Percentiles rank a stretch among this genome's conserved stretches.
These are phyloP conservation scores for Calidris pugnax DNA, from an alignment of 2,113 vertebrate genomes.

Conservation along the genomic window DNA sequence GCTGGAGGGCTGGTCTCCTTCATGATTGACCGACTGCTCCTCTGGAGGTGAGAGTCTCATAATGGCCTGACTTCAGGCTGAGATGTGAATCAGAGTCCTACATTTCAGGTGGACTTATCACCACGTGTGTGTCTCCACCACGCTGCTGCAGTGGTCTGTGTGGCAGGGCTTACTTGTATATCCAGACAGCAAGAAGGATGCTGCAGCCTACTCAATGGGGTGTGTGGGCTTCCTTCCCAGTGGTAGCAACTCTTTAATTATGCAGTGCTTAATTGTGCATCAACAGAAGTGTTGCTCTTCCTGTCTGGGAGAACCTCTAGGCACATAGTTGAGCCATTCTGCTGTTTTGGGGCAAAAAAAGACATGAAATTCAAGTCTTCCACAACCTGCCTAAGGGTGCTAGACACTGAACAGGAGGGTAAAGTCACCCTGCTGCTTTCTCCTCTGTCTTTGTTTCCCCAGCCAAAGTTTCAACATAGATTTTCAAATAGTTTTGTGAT, in stretches of 20 bases:
- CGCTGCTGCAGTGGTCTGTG: fast-evolving
- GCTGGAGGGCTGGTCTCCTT: neutral
- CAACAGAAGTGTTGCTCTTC: neutral
- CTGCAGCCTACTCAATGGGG: neutral
- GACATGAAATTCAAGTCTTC: neutral
- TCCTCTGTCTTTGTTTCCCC: neutral
- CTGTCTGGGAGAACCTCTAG: neutral
- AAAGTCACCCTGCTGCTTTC: neutral
- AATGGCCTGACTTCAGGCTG: neutral
- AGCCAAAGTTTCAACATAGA: neutral
- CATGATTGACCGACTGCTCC: neutral
- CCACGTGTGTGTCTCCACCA: fast-evolving
- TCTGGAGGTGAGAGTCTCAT: neutral
- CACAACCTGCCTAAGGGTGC: fast-evolving
- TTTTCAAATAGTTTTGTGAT: neutral
- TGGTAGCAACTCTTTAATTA: neutral
- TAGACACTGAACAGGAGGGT: neutral
- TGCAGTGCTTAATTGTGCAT: neutral
- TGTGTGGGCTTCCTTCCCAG: neutral
- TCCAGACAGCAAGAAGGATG: neutral
- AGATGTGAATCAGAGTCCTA: neutral
- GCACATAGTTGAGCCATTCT: neutral
- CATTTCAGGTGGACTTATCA: neutral
- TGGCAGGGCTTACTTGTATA: neutral
- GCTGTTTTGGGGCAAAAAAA: neutral